Conservation (phyloP, 2,888 invertebrate species). For the Dichetophora obliterata region DNA sequence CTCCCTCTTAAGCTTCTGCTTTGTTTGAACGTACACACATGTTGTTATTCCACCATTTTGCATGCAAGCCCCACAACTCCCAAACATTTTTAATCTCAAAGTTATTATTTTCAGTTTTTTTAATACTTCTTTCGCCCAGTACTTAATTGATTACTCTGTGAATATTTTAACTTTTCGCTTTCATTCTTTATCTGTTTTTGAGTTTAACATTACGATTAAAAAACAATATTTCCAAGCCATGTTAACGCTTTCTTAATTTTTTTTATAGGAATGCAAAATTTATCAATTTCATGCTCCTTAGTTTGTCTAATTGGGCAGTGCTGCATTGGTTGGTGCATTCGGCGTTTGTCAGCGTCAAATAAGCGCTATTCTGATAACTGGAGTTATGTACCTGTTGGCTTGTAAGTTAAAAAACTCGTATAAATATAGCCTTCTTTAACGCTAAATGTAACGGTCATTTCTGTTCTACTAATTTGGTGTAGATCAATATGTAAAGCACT, state of each 20-base stretch:
- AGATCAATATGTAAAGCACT: too few species aligned
- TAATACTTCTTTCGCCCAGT: neutral
- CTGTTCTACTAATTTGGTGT: too few species aligned
- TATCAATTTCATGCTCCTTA: slow-evolving; percentile 93
- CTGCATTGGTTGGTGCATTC: slow-evolving; percentile 89
- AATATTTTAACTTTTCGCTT: too few species aligned
- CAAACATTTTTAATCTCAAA: too few species aligned
- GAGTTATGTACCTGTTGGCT: slow-evolving; percentile 93
- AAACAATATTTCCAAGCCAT: neutral
- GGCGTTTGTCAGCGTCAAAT: slow-evolving; percentile 92
- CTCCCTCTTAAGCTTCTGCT: too few species aligned
- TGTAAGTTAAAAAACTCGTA: slow-evolving; percentile 76
- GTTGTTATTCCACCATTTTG: neutral
- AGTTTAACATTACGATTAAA: neutral
- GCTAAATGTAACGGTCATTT: too few species aligned
- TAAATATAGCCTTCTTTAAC: too few species aligned
- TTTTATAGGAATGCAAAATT: slow-evolving; percentile 91
- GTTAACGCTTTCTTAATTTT: neutral
- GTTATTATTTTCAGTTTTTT: neutral
- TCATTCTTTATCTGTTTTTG: neutral
- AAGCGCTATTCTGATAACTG: slow-evolving; percentile 92
- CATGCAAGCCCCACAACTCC: neutral
- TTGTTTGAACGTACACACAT: too few species aligned
- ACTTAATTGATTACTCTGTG: too few species aligned
- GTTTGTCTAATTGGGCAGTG: slow-evolving; percentile 90